Percentiles rank a stretch among this genome's conserved stretches.
phyloP scores from a whole-genome alignment of 2,113 vertebrate genomes.

The Scomber scombrus region DNA sequence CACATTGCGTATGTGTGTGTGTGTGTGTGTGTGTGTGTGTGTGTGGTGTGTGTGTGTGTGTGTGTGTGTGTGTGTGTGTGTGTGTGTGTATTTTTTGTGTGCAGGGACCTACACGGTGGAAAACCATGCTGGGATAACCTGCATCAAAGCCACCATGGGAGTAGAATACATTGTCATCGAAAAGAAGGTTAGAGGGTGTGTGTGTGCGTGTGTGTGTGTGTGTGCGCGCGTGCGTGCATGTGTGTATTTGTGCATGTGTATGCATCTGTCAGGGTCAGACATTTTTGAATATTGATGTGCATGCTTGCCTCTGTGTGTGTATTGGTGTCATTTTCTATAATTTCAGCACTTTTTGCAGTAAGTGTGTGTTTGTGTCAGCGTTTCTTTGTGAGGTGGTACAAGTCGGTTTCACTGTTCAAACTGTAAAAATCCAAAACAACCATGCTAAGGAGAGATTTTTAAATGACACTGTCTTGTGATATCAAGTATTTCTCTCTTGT shows the following conservation, averaged over 20 bases:
- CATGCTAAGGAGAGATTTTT: neutral
- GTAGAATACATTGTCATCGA: slow-evolving; percentile 80
- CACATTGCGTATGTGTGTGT: neutral
- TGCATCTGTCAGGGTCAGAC: neutral
- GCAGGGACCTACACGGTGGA: slow-evolving; percentile 83
- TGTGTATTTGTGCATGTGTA: neutral
- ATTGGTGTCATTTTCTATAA: neutral
- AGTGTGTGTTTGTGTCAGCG: too few species aligned
- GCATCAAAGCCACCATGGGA: slow-evolving; percentile 87
- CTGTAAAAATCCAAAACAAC: too few species aligned
- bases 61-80: slow-evolving; percentile 10
- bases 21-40: slow-evolving; percentile 6
- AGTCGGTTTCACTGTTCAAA: too few species aligned
- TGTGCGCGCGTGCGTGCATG: neutral
- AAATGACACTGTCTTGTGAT: neutral
- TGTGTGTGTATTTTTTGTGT: slow-evolving; percentile 27
- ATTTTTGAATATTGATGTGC: neutral
- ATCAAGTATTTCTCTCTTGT: slow-evolving; percentile 38
- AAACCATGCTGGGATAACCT: slow-evolving; percentile 65
- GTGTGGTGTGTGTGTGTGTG: slow-evolving; percentile 26
- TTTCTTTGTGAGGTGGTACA: too few species aligned
- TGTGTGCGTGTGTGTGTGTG: neutral
- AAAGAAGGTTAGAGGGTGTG: slow-evolving; percentile 60
- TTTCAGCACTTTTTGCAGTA: slow-evolving; percentile 12
- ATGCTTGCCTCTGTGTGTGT: neutral